Base-by-base conservation (phyloP, 1,140 invertebrate genomes). In the Tachypleus tridentatus region DNA sequence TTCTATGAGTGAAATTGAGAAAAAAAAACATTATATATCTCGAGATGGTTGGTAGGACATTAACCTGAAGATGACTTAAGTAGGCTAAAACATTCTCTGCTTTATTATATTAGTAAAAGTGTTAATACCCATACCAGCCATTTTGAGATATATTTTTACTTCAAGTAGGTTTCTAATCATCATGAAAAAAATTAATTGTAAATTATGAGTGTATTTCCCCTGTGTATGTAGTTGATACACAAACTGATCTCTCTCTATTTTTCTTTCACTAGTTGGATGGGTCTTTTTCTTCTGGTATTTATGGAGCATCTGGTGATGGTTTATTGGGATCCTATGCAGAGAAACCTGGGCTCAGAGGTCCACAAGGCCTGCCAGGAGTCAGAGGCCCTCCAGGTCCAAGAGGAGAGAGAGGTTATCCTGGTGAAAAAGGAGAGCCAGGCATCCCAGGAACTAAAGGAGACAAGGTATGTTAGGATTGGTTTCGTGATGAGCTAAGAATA, bases 361-460 rank as follows among this genome's bases (percentile, higher is more conserved):
- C 63, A 2, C 66, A 62, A 54, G 66, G 66, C 8, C 63, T 60
- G 4, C 63, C 66, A 57, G 66, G 66, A 9, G 11, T 64, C 4
- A 60, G 63, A 11, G 65, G 65, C 4, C 62, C 65, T 4, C 50
- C 62, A 51, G 65, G 65, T 5, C n/a, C 61, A 4, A 11, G 62
- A 51, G 66, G 66, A 10, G 66, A 67, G 57, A 62, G 63, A 60
- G 66, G 66, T 4, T 60, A 64, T 60, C 60, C 52, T 3, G 66
- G 66, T 10, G 66, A 67, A 52, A 67, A 67, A 53, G 66, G 65
- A 4, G 65, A 67, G 8, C 50, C 50, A 52, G 65, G 66, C 29
- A 61, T 59, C 3, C n/a, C 7, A 4, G 66, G 66, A 4, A 51
- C 60, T 0, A 64, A 62, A 64, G 66, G 66, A 4, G 66, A 67